A percentile compares a stretch with the other conserved stretches of the same genome.
These are phyloP conservation scores for Cheilinus undulatus DNA, from an alignment of 2,113 vertebrate species.

Conservation along the genomic window DNA sequence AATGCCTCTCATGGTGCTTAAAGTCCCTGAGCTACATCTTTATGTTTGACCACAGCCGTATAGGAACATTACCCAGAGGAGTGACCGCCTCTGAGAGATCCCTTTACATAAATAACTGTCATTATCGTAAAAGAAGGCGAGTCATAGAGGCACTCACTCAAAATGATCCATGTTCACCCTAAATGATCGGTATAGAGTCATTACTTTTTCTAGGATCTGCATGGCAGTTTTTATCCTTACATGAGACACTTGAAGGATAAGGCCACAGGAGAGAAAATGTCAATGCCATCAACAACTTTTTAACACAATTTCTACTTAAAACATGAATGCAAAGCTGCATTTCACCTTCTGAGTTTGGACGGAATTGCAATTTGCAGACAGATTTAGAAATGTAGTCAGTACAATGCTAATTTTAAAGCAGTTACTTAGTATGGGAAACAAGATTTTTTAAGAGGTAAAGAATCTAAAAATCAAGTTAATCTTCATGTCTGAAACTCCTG, in stretches of 20 bases:
- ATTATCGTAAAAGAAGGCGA: slow-evolving; percentile 48
- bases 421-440: too few relatives aligned
- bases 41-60: slow-evolving; percentile 29
- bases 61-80: slow-evolving; percentile 8
- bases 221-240: background rate
- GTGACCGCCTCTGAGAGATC: background rate
- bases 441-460: too few relatives aligned
- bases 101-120: slow-evolving; percentile 19
- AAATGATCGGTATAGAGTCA: background rate
- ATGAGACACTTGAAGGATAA: background rate
- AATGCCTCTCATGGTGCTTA: slow-evolving; percentile 6
- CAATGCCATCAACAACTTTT: too few relatives aligned
- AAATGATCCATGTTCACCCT: slow-evolving; percentile 11
- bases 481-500: too few relatives aligned
- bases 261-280: background rate
- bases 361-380: too few relatives aligned
- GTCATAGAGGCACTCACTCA: slow-evolving; percentile 23
- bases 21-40: background rate
- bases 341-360: too few relatives aligned
- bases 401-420: too few relatives aligned
- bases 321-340: too few relatives aligned
- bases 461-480: too few relatives aligned
- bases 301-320: too few relatives aligned
- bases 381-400: too few relatives aligned
- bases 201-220: background rate